Conservation (phyloP, 64 coral and sea anemone species). For the Hydrozoanthus tunicans region DNA sequence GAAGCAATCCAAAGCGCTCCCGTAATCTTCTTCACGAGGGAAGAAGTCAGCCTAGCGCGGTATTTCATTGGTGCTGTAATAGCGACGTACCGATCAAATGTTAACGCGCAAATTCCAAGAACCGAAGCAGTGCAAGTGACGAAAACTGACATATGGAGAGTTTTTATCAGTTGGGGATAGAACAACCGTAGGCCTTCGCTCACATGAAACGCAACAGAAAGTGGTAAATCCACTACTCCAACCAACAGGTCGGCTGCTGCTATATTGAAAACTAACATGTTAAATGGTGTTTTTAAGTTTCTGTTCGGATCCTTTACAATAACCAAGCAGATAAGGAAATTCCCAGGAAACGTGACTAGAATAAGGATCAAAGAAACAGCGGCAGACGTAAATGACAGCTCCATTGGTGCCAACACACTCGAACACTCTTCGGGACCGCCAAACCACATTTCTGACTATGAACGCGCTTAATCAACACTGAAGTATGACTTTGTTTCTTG, state of each 20-base stretch:
- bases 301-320: slow-evolving; percentile 79
- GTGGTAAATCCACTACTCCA: slow-evolving; percentile 62
- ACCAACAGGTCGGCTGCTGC: slow-evolving; percentile 75
- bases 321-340: slow-evolving; percentile 78
- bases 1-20: slow-evolving; percentile 68
- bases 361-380: slow-evolving; percentile 64
- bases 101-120: slow-evolving; percentile 73
- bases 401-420: slow-evolving; percentile 29
- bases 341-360: slow-evolving; percentile 61
- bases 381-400: slow-evolving; percentile 66
- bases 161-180: slow-evolving; percentile 48
- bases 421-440: slow-evolving; percentile 63
- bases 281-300: slow-evolving; percentile 82
- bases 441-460: slow-evolving; percentile 34
- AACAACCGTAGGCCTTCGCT: slow-evolving; percentile 61
- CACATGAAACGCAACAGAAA: slow-evolving; percentile 66
- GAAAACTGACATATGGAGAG: slow-evolving; percentile 79
- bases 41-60: slow-evolving; percentile 39
- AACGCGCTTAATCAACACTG: neutral
- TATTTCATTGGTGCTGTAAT: slow-evolving; percentile 74
- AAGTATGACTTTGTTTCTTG: neutral
- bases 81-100: slow-evolving; percentile 73
- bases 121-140: slow-evolving; percentile 86
- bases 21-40: slow-evolving; percentile 55
- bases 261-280: slow-evolving; percentile 81